Conservation (phyloP, 1,140 invertebrate genomes). For the Neodiprion lecontei region DNA sequence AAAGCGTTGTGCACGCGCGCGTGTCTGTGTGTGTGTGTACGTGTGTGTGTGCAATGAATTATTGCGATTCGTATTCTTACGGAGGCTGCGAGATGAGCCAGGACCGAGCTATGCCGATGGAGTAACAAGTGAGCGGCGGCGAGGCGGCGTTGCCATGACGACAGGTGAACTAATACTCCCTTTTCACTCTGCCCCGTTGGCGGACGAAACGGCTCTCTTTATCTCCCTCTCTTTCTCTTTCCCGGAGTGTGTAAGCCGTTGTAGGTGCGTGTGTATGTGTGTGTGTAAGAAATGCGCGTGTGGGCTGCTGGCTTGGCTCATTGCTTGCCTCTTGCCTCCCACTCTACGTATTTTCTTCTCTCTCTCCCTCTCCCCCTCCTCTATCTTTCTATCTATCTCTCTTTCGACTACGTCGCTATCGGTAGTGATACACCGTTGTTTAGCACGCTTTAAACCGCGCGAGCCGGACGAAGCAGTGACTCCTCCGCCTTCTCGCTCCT, state of each 20-base stretch:
- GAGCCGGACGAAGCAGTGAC: too few species aligned
- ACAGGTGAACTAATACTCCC: conserved; percentile 57
- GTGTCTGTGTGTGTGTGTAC: too few species aligned
- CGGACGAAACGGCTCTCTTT: neutral
- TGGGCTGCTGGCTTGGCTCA: too few species aligned
- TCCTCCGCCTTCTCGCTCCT: too few species aligned
- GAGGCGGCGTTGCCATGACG: conserved; percentile 62
- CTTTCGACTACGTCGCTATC: neutral
- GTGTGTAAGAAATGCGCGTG: too few species aligned
- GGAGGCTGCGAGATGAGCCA: conserved; percentile 55
- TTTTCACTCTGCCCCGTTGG: conserved; percentile 21
- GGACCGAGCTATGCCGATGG: conserved; percentile 52
- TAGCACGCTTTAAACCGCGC: neutral
- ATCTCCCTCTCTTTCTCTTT: conserved; percentile 7
- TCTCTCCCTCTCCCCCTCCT: neutral
- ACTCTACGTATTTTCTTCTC: too few species aligned
- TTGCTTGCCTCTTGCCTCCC: too few species aligned
- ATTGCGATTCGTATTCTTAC: conserved; percentile 37
- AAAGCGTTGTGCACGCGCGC: too few species aligned
- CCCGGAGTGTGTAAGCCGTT: neutral
- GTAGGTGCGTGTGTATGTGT: too few species aligned
- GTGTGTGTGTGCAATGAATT: neutral
- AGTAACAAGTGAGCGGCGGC: conserved; percentile 60
- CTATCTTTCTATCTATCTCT: neutral
- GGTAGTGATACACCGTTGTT: neutral